Percentiles rank a stretch among this genome's conserved stretches.
These are phyloP conservation scores for Caligus rogercresseyi DNA, from an alignment of 1,140 invertebrate species.

Conservation along the genomic window DNA sequence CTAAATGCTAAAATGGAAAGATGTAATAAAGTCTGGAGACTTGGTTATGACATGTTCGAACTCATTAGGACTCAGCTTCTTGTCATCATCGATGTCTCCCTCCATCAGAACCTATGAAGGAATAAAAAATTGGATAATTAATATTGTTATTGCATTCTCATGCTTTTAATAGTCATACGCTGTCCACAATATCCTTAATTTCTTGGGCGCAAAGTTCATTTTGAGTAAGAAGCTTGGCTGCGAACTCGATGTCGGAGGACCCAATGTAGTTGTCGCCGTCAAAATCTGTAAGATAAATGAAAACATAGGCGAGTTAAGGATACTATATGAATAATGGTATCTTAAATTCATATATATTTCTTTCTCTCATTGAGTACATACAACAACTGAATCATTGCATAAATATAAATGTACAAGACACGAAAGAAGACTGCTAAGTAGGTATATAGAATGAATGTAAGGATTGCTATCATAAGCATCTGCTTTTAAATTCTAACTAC, in stretches of 20 bases:
- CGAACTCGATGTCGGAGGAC: slow-evolving; percentile 7
- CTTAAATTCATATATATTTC: too few species aligned
- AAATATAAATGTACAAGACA: too few species aligned
- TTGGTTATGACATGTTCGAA: slow-evolving; percentile 14
- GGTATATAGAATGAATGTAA: too few species aligned
- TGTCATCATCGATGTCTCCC: slow-evolving; percentile 17
- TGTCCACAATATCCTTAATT: slow-evolving; percentile 2
- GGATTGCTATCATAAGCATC: too few species aligned
- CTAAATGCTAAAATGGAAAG: slow-evolving; percentile 17
- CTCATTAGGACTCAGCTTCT: slow-evolving; percentile 12
- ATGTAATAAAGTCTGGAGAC: slow-evolving; percentile 16
- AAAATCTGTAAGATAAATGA: slow-evolving; percentile 5
- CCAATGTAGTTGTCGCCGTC: slow-evolving; percentile 12
- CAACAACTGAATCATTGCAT: too few species aligned
- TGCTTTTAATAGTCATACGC: background rate
- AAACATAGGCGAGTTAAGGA: too few species aligned
- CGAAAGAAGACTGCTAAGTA: too few species aligned
- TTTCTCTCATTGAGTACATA: too few species aligned
- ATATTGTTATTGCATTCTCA: background rate
- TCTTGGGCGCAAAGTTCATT: slow-evolving; percentile 4
- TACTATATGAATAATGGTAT: too few species aligned
- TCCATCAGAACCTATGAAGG: slow-evolving; percentile 7
- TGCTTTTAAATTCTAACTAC: too few species aligned
- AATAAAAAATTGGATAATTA: background rate
- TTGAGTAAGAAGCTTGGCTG: slow-evolving; percentile 11